phyloP scores from a whole-genome alignment of 2,797 vertebrate genomes.

The Leptodon cayanensis region DNA sequence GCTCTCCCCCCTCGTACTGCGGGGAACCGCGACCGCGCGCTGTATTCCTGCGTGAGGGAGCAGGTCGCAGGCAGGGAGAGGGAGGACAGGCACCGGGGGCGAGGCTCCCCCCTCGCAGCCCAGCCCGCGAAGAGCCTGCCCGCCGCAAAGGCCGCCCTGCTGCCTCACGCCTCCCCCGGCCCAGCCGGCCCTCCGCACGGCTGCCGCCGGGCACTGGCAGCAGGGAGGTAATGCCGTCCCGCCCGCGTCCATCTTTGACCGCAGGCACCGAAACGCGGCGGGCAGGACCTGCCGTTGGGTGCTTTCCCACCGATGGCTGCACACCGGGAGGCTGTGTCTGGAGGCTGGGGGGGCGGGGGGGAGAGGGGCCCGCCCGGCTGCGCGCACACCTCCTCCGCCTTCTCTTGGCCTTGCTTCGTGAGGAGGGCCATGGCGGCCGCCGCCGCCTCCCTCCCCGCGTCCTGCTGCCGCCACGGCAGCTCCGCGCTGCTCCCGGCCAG shows the following conservation, averaged over 20 bases:
- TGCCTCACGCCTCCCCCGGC: background rate
- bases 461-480: constrained; percentile 76
- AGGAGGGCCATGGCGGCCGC: constrained; percentile 61
- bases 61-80: background rate
- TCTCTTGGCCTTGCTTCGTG: constrained; percentile 72
- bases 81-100: background rate
- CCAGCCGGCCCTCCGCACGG: too few species aligned
- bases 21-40: fast-evolving
- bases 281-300: fast-evolving
- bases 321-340: too few species aligned
- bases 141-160: background rate
- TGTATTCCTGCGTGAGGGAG: fast-evolving
- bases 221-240: background rate
- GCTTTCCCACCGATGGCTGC: background rate
- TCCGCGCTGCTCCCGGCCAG: constrained; percentile 78
- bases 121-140: background rate
- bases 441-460: constrained; percentile 74
- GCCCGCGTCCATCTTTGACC: too few species aligned
- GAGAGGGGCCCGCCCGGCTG: background rate
- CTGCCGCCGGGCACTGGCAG: background rate
- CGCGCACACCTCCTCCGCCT: constrained; percentile 77
- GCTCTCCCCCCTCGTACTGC: fast-evolving
- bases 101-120: background rate
- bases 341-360: too few species aligned
- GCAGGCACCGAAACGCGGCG: too few species aligned